phyloP scores from a whole-genome alignment of 2,888 invertebrate genomes.

The Ennomos erosarius region DNA sequence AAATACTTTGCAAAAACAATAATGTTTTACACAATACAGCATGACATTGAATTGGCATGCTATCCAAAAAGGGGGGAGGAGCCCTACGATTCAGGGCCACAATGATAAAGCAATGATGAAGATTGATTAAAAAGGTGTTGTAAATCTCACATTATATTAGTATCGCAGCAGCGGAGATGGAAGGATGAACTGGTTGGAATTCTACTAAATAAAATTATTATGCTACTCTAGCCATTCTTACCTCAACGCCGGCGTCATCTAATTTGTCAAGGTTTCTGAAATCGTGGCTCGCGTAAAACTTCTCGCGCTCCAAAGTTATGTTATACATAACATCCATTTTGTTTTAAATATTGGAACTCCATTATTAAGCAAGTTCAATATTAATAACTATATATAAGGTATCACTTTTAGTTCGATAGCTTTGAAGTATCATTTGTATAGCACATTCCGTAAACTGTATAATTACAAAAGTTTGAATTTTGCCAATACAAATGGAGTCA shows the following conservation, averaged over 20 bases:
- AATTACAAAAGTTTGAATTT: background rate
- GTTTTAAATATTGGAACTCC: conserved; percentile 16
- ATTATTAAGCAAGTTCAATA: conserved; percentile 31
- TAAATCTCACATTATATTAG: too few species aligned
- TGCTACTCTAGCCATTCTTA: conserved; percentile 37
- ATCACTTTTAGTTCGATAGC: conserved; percentile 5
- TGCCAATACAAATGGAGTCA: background rate
- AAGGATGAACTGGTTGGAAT: too few species aligned
- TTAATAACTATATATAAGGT: too few species aligned
- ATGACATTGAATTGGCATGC: too few species aligned
- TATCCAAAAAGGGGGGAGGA: too few species aligned
- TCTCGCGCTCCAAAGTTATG: conserved; percentile 61
- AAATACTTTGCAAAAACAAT: background rate
- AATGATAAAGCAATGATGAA: too few species aligned
- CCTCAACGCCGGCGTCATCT: conserved; percentile 66
- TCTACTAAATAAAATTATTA: too few species aligned
- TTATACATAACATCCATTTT: conserved; percentile 66
- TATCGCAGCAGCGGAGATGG: too few species aligned
- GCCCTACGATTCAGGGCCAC: too few species aligned
- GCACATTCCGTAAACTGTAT: background rate
- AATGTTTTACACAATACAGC: too few species aligned
- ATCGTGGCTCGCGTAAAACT: conserved; percentile 63
- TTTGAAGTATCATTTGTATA: conserved; percentile 6
- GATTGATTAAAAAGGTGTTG: too few species aligned
- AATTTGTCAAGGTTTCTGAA: conserved; percentile 56